phyloP scores from a whole-genome alignment of 2,888 invertebrate species.

The Sesamia inferens region DNA sequence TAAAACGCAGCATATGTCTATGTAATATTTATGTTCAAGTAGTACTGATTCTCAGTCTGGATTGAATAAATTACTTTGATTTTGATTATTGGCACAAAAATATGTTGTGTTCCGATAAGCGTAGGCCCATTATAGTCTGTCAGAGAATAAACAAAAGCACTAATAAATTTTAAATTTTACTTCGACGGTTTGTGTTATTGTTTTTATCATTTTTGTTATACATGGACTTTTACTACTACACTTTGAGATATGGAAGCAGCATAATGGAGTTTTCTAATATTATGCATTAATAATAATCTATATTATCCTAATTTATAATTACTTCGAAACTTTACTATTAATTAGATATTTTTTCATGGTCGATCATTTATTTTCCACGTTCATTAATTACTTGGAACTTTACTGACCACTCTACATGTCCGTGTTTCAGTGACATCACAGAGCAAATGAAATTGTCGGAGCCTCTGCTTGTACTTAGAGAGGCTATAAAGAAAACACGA shows the following conservation, averaged over 20 bases:
- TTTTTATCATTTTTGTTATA: not conserved
- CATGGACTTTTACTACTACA: too few species aligned
- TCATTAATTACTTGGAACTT: constrained; percentile 17
- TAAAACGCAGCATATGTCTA: not conserved
- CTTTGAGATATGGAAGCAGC: not conserved
- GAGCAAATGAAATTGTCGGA: not conserved
- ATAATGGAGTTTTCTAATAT: not conserved
- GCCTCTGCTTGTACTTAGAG: constrained; percentile 68
- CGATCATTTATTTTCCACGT: constrained; percentile 28
- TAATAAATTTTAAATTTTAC: not conserved
- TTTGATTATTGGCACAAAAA: not conserved
- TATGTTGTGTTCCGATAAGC: not conserved
- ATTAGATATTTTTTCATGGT: constrained; percentile 9
- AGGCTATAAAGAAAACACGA: constrained; percentile 73
- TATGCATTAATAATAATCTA: not conserved
- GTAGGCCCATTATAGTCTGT: not conserved
- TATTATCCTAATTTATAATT: not conserved
- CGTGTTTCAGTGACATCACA: constrained; percentile 38
- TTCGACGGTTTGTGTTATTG: not conserved
- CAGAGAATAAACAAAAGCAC: not conserved
- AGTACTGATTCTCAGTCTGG: too few species aligned
- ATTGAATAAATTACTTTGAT: not conserved
- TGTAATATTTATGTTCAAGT: too few species aligned
- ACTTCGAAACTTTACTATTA: constrained; percentile 9
- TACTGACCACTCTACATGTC: constrained; percentile 30